Conservation (phyloP, 2,113 vertebrate genomes). For the Holacanthus passer region DNA sequence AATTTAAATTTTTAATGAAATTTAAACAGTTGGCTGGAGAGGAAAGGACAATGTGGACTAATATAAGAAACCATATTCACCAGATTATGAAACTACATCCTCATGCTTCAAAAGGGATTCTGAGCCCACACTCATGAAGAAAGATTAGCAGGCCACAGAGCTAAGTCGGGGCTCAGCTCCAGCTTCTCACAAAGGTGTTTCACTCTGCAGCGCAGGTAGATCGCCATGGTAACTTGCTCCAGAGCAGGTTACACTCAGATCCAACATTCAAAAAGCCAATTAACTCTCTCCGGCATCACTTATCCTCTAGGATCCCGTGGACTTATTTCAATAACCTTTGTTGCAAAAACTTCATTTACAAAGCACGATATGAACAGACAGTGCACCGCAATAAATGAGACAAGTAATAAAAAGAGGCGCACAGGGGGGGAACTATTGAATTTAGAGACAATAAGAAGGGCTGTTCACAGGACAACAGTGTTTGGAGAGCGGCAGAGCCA, state of each 20-base stretch:
- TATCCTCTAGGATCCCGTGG: conserved; percentile 73
- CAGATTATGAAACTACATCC: conserved; percentile 8
- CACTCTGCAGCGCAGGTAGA: conserved; percentile 50
- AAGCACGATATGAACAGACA: conserved; percentile 75
- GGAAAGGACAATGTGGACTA: neutral
- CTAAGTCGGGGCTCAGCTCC: conserved; percentile 20
- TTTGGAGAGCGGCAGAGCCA: conserved; percentile 63
- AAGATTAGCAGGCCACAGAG: conserved; percentile 29
- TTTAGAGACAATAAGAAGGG: conserved; percentile 80
- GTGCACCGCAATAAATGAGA: conserved; percentile 78
- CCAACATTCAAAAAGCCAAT: conserved; percentile 73
- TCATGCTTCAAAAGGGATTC: conserved; percentile 3
- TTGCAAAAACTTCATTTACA: conserved; percentile 81
- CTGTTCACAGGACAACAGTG: conserved; percentile 75
- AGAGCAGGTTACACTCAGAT: conserved; percentile 45
- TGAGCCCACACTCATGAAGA: conserved; percentile 18
- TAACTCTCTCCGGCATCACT: conserved; percentile 75
- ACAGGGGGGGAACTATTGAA: conserved; percentile 72
- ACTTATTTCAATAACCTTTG: conserved; percentile 83
- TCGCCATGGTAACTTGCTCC: conserved; percentile 72
- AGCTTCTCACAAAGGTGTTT: conserved; percentile 46
- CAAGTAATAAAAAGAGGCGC: conserved; percentile 79
- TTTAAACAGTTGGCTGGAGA: conserved; percentile 4
- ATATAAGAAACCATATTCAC: neutral
- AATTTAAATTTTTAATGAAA: conserved; percentile 42